These are phyloP conservation scores for Nesoenas mayeri DNA, from an alignment of 2,113 vertebrate genomes.

Conservation along the genomic window DNA sequence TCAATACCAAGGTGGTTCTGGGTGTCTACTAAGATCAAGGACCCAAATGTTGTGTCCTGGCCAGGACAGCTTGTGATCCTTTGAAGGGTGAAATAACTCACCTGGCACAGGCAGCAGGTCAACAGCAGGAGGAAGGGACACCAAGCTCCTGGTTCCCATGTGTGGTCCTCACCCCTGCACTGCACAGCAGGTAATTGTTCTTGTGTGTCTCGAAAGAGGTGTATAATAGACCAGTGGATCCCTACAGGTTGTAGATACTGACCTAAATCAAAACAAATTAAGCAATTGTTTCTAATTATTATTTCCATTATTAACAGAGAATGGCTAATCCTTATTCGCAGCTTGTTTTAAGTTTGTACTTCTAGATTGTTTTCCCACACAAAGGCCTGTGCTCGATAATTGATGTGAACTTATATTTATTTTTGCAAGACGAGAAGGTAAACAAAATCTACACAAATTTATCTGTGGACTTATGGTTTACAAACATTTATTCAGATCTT, in stretches of 20 bases:
- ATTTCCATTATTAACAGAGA: neutral
- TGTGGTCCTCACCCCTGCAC: accelerated
- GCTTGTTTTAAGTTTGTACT: neutral
- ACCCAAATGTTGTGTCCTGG: neutral
- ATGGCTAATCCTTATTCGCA: neutral
- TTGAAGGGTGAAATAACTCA: neutral
- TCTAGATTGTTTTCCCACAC: neutral
- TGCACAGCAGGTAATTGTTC: neutral
- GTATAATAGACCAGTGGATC: neutral
- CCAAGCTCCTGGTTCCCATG: neutral
- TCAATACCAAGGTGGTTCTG: neutral
- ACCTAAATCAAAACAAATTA: neutral
- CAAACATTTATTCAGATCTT: neutral
- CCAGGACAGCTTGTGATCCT: neutral
- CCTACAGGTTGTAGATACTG: neutral
- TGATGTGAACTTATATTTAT: neutral
- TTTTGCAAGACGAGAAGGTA: neutral
- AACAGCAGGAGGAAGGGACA: neutral
- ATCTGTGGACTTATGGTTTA: neutral
- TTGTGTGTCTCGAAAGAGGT: neutral
- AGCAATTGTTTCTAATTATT: neutral
- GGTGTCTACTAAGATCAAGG: accelerated
- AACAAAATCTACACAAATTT: neutral
- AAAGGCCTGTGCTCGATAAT: neutral
- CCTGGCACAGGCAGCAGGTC: neutral